Evolutionary conservation across 2,888 invertebrate species (phyloP).

Genomic region (Toxonevra muliebris): DNA sequence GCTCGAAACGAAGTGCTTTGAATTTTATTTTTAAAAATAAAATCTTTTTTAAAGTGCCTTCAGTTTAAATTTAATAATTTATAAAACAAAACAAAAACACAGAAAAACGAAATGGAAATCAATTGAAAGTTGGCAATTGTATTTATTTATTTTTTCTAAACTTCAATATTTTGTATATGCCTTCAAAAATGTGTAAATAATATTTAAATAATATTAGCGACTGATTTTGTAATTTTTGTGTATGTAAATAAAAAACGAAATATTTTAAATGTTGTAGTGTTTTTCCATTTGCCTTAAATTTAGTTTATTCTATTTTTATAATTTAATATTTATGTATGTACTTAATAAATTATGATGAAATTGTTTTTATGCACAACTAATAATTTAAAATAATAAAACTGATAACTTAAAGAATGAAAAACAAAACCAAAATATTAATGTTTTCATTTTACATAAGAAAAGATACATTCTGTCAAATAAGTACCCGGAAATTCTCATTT

Average conservation of each 20-base stretch:
- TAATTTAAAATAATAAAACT: neutral
- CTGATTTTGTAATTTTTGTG: conserved; percentile 20
- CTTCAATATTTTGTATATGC: neutral
- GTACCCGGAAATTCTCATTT: too few species aligned
- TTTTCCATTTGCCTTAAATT: conserved; percentile 30
- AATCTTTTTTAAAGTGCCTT: neutral
- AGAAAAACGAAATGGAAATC: neutral
- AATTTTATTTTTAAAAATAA: too few species aligned
- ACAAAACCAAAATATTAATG: too few species aligned
- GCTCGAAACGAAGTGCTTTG: neutral
- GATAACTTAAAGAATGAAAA: too few species aligned
- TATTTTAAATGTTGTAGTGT: conserved; percentile 53
- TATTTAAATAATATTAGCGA: conserved; percentile 22
- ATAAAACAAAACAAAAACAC: conserved; percentile 4
- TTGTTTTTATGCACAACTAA: neutral
- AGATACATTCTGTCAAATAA: too few species aligned
- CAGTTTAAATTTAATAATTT: neutral
- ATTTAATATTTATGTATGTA: neutral
- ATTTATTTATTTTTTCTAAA: neutral
- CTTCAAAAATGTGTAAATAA: conserved; percentile 26
- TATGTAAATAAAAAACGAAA: conserved; percentile 27
- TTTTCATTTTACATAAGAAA: too few species aligned
- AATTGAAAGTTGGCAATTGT: neutral
- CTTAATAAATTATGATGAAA: neutral
- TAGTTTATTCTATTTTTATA: too few species aligned